phyloP scores from a whole-genome alignment of 2,888 invertebrate species.

The Platycnemis pennipes region DNA sequence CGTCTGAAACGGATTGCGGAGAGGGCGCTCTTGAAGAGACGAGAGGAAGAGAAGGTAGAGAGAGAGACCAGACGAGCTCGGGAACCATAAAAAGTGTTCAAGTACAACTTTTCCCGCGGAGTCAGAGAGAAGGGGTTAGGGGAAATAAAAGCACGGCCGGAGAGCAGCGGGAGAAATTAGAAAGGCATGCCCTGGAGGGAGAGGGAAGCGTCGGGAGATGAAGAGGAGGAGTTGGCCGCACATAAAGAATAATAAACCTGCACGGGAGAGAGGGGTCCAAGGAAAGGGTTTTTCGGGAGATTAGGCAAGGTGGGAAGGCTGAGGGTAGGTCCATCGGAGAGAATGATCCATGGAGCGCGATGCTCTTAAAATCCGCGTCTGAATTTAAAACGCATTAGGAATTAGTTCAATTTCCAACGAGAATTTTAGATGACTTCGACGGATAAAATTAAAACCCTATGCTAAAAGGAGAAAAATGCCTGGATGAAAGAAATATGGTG shows the following conservation, averaged over 20 bases:
- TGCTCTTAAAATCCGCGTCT: no score
- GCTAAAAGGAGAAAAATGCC: no score
- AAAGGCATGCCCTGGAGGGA: not conserved
- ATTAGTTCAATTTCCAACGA: no score
- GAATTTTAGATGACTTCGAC: no score
- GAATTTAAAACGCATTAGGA: no score
- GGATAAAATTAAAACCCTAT: no score
- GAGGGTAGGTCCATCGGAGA: not conserved
- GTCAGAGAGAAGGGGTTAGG: not conserved
- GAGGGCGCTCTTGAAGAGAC: no score
- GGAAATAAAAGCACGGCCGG: not conserved
- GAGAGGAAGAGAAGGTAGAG: no score
- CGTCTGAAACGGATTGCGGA: not conserved
- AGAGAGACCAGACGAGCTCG: not conserved
- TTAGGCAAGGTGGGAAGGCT: not conserved
- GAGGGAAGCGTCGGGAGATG: not conserved
- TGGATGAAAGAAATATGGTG: no score
- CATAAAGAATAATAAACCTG: not conserved
- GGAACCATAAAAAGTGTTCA: constrained; percentile 1
- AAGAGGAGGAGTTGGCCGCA: not conserved
- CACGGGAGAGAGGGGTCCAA: not conserved
- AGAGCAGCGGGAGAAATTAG: not conserved
- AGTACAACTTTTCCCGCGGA: not conserved
- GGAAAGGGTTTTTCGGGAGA: not conserved
- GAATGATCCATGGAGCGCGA: no score